A percentile compares a stretch with the other conserved stretches of the same genome.
Evolutionary conservation across 2,888 invertebrate species (phyloP).

Genomic region (Ochropleura plecta): DNA sequence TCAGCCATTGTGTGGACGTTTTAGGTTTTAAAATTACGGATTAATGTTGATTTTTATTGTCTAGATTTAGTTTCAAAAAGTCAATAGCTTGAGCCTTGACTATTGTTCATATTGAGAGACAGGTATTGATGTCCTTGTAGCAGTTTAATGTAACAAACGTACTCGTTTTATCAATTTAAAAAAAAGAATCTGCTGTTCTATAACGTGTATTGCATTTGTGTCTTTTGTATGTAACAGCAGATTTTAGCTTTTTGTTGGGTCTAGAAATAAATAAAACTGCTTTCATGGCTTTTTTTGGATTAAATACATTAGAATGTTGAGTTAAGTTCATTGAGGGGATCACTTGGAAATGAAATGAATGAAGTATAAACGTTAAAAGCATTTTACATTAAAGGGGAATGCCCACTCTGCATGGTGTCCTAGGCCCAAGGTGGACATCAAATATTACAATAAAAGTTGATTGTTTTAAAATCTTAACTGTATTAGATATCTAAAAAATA

Average conservation of each 20-base stretch:
- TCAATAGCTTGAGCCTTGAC: not conserved
- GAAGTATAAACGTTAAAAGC: not conserved
- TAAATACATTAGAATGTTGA: too few species aligned
- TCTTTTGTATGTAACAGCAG: not conserved
- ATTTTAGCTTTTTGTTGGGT: not conserved
- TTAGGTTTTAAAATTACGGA: slow-evolving; percentile 17
- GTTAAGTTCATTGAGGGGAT: too few species aligned
- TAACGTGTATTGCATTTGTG: not conserved
- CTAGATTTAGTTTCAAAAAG: slow-evolving; percentile 7
- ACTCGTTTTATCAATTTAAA: not conserved
- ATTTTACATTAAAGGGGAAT: not conserved
- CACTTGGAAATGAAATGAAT: not conserved
- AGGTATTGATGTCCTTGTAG: not conserved
- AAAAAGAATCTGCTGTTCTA: not conserved
- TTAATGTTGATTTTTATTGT: slow-evolving; percentile 30
- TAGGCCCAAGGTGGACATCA: too few species aligned
- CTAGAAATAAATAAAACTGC: not conserved
- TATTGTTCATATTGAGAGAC: not conserved
- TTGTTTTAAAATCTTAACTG: too few species aligned
- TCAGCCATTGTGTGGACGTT: slow-evolving; percentile 38
- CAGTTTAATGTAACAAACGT: too few species aligned
- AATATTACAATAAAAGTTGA: too few species aligned
- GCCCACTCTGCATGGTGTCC: too few species aligned
- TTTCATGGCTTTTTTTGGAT: not conserved
- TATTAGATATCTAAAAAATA: too few species aligned